These are phyloP conservation scores for Onychomys arenicola DNA, from an alignment of 2,797 vertebrate species.

Conservation along the genomic window DNA sequence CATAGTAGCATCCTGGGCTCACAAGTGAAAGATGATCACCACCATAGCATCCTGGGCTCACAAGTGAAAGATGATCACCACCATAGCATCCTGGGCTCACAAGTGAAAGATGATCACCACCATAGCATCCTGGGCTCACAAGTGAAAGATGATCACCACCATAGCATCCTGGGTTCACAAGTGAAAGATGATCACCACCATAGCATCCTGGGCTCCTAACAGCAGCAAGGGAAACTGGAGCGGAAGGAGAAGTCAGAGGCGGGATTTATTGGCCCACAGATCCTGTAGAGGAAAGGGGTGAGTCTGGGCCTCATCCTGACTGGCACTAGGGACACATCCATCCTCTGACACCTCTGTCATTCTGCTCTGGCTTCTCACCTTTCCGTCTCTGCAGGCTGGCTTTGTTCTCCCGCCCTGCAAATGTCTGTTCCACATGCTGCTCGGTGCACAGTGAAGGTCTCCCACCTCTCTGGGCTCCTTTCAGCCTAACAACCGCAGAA, in stretches of 20 bases:
- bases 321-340: neutral
- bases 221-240: neutral
- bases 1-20: neutral
- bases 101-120: too few species aligned
- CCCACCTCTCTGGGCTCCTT: neutral
- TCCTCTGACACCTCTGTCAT: neutral
- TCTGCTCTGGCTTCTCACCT: too few species aligned
- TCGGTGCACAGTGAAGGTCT: neutral
- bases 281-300: neutral
- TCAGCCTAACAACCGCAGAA: neutral
- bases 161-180: neutral
- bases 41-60: neutral
- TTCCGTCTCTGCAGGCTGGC: neutral
- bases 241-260: neutral
- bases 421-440: neutral
- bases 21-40: neutral
- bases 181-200: neutral
- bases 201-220: neutral
- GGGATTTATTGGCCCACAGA: neutral
- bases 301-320: neutral
- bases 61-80: conserved; percentile 27
- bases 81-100: neutral
- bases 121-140: neutral
- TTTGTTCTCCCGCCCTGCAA: neutral
- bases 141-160: neutral